phyloP scores from a whole-genome alignment of 1,140 invertebrate species.

The Oreohelix idahoensis region DNA sequence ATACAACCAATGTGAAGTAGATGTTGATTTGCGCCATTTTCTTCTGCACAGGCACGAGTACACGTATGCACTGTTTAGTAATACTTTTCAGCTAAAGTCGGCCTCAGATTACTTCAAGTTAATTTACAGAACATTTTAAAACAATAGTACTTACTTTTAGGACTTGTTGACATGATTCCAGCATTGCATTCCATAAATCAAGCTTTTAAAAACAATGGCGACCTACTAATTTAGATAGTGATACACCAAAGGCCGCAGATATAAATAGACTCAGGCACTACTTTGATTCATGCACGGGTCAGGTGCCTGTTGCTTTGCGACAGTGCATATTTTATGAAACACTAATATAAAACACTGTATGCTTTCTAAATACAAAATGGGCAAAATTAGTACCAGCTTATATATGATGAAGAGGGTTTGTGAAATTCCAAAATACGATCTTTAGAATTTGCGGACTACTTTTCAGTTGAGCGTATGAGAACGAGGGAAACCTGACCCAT shows the following conservation, averaged over 20 bases:
- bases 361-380: neutral
- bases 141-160: constrained; percentile 16
- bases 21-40: constrained; percentile 26
- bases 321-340: too few relatives aligned
- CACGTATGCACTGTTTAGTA: constrained; percentile 9
- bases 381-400: neutral
- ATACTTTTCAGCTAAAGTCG: neutral
- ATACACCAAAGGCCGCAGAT: neutral
- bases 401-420: neutral
- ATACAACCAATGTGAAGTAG: neutral
- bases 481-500: constrained; percentile 32
- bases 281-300: constrained; percentile 14
- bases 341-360: neutral
- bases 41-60: constrained; percentile 23
- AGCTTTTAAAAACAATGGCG: constrained; percentile 22
- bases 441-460: constrained; percentile 16
- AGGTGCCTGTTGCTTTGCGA: constrained; percentile 17
- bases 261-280: constrained; percentile 25
- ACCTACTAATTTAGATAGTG: constrained; percentile 17
- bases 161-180: constrained; percentile 16
- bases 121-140: neutral
- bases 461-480: neutral
- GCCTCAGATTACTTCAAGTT: neutral
- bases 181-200: constrained; percentile 23
- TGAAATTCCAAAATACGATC: too few relatives aligned